Evolutionary conservation across 2,888 invertebrate genomes (phyloP).

Genomic region (Drosophila koepferae): DNA sequence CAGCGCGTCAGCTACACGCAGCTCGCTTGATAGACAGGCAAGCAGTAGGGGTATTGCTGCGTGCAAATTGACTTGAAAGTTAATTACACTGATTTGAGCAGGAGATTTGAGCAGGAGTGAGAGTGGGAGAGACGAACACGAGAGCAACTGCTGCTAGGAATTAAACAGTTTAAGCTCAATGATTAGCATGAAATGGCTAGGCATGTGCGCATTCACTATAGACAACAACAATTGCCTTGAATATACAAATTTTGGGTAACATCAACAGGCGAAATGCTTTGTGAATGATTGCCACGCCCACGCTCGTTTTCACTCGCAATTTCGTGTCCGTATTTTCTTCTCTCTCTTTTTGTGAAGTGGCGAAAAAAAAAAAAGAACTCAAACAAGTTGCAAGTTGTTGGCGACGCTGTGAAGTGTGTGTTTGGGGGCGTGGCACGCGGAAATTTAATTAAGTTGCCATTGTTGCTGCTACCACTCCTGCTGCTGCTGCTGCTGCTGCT

Average conservation of each 20-base stretch:
- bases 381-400: conserved; percentile 59
- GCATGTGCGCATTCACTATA: conserved; percentile 9
- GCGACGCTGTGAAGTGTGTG: conserved; percentile 40
- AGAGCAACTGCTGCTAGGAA: not conserved
- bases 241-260: conserved; percentile 4
- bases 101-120: conserved; percentile 33
- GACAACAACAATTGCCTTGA: not conserved
- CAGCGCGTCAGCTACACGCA: too few species aligned
- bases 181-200: conserved; percentile 47
- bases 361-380: conserved; percentile 13
- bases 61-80: conserved; percentile 64
- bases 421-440: conserved; percentile 47
- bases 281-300: conserved; percentile 11
- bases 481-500: conserved; percentile 10
- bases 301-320: conserved; percentile 37
- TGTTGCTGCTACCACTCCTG: conserved; percentile 32
- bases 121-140: not conserved
- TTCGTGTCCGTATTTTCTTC: conserved; percentile 4
- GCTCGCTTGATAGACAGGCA: conserved; percentile 18
- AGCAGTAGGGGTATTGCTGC: conserved; percentile 8
- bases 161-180: conserved; percentile 35
- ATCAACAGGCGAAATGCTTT: conserved; percentile 43
- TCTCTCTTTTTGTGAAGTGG: conserved; percentile 39
- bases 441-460: conserved; percentile 70
- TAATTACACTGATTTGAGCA: conserved; percentile 60